These are phyloP conservation scores for Ceramica pisi DNA, from an alignment of 2,888 invertebrate genomes.

Conservation along the genomic window DNA sequence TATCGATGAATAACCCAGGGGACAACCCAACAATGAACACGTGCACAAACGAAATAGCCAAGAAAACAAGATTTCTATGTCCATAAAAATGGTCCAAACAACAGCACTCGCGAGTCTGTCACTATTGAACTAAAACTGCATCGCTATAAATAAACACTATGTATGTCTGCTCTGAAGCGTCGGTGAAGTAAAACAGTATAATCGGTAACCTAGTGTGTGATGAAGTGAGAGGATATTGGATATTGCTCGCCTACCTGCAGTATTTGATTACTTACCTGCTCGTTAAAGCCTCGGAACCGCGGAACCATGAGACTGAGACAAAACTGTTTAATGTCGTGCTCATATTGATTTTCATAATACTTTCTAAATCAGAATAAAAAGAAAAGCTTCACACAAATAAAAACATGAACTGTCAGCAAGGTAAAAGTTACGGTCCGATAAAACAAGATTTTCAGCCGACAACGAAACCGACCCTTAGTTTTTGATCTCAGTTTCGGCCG, in stretches of 20 bases:
- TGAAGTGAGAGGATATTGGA: constrained; percentile 2
- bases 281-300: constrained; percentile 6
- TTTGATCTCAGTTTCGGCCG: no score
- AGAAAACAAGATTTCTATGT: neutral
- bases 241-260: constrained; percentile 24
- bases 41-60: neutral
- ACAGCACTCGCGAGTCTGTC: neutral
- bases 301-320: constrained; percentile 17
- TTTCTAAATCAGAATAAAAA: constrained; percentile 9
- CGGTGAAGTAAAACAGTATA: constrained; percentile 3
- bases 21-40: neutral
- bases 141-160: neutral
- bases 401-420: neutral
- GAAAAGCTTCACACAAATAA: neutral
- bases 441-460: no score
- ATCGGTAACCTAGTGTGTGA: neutral
- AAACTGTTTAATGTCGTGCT: constrained; percentile 14
- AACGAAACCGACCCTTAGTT: no score
- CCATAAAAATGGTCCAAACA: constrained; percentile 6
- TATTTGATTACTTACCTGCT: constrained; percentile 36
- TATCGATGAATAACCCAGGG: constrained; percentile 15
- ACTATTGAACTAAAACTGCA: neutral
- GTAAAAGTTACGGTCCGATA: constrained; percentile 10
- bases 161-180: constrained; percentile 5
- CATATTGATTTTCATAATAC: constrained; percentile 3